phyloP scores from a whole-genome alignment of 2,113 vertebrate genomes.

The Sebastes fasciatus region DNA sequence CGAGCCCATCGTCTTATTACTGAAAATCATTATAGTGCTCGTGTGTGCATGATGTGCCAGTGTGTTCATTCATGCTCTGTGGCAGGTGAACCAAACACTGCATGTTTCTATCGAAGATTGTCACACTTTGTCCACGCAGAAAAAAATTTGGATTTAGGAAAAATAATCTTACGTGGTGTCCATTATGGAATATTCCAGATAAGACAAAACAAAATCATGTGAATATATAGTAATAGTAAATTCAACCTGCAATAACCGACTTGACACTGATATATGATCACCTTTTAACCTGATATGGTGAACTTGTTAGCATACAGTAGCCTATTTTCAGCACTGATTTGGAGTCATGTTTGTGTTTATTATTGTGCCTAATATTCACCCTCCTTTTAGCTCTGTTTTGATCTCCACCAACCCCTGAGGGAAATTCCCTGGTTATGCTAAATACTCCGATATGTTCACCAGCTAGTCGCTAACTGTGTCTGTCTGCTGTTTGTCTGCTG shows the following conservation, averaged over 20 bases:
- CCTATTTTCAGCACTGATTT: not conserved
- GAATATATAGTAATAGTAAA: not conserved
- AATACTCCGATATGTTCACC: no score
- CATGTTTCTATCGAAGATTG: not conserved
- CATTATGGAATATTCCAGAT: not conserved
- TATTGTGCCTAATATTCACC: no score
- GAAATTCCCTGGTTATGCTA: no score
- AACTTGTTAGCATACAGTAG: not conserved
- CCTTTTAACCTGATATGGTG: not conserved
- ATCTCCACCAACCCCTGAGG: no score
- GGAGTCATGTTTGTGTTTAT: no score
- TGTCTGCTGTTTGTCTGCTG: no score
- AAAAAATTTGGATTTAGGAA: no score
- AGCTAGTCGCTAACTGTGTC: no score
- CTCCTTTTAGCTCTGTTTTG: no score
- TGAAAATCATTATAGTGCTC: slow-evolving; percentile 46
- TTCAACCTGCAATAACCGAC: not conserved
- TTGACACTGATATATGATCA: not conserved
- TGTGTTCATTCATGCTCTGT: slow-evolving; percentile 22
- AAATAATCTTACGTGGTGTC: not conserved
- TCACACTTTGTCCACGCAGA: not conserved
- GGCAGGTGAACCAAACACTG: not conserved
- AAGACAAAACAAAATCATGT: not conserved
- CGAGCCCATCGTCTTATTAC: slow-evolving; percentile 45
- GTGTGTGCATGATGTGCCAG: not conserved